phyloP scores from a whole-genome alignment of 2,888 invertebrate genomes.

The Eristalinus sepulchralis region DNA sequence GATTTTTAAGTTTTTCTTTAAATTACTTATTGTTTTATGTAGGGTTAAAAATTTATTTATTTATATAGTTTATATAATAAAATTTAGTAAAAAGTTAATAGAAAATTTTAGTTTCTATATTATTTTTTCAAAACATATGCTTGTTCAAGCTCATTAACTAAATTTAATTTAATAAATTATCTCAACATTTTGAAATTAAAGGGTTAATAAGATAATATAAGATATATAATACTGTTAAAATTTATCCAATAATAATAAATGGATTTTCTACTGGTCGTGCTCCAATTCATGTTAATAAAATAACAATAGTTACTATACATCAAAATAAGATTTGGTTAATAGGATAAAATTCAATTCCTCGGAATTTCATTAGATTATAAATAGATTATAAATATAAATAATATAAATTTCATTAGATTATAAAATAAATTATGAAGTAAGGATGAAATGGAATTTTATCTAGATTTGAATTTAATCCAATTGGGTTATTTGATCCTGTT shows the following conservation, averaged over 20 bases:
- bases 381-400: too few relatives aligned
- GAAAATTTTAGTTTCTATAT: slow-evolving; percentile 83
- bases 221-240: slow-evolving; percentile 84
- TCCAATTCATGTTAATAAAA: slow-evolving; percentile 88
- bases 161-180: slow-evolving; percentile 81
- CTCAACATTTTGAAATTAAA: slow-evolving; percentile 82
- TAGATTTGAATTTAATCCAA: slow-evolving; percentile 85
- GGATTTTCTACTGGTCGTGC: slow-evolving; percentile 86
- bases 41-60: slow-evolving; percentile 81
- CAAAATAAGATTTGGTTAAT: slow-evolving; percentile 85
- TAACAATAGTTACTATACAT: slow-evolving; percentile 82
- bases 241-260: slow-evolving; percentile 84
- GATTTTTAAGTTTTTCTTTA: slow-evolving; percentile 85
- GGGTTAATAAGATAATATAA: slow-evolving; percentile 83
- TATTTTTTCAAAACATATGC: slow-evolving; percentile 88
- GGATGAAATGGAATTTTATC: slow-evolving; percentile 87
- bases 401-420: too few relatives aligned
- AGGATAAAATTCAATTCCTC: slow-evolving; percentile 84
- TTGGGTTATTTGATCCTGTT: slow-evolving; percentile 86
- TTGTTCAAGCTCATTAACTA: slow-evolving; percentile 86
- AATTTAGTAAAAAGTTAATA: slow-evolving; percentile 82
- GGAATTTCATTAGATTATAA: slow-evolving; percentile 83
- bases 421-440: slow-evolving; percentile 85
- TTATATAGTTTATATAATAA: slow-evolving; percentile 79
- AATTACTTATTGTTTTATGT: slow-evolving; percentile 84